Conservation (phyloP, 2,113 vertebrate genomes). For the Aldabrachelys gigantea region DNA sequence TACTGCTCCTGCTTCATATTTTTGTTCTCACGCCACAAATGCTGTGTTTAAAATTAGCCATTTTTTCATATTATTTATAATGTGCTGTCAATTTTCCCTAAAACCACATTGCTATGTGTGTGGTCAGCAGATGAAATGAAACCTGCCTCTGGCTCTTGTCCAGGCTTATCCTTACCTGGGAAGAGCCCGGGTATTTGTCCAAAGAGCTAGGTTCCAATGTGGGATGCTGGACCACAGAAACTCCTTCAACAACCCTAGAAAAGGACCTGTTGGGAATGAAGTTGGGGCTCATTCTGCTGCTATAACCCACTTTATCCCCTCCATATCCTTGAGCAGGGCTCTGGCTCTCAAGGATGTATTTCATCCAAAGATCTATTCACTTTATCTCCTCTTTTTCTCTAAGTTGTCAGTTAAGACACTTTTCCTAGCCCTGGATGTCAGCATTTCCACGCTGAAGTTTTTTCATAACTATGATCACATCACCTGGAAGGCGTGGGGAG, state of each 20-base stretch:
- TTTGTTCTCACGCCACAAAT: neutral
- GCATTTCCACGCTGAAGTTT: neutral
- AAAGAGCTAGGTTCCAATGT: no score
- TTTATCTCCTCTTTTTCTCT: neutral
- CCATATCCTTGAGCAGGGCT: neutral
- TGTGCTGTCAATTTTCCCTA: neutral
- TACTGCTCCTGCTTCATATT: neutral
- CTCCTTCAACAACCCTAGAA: neutral
- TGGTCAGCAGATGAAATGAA: neutral
- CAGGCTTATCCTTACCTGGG: neutral
- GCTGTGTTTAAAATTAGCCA: neutral
- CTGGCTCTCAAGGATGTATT: neutral
- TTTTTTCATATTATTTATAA: neutral
- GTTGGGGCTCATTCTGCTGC: neutral
- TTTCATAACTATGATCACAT: neutral
- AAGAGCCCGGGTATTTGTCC: fast-evolving
- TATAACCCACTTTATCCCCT: neutral
- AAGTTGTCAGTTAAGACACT: neutral
- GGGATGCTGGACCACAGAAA: neutral
- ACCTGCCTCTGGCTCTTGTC: neutral
- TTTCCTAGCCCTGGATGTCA: neutral
- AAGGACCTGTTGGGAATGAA: neutral
- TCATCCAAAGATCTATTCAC: neutral
- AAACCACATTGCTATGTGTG: neutral
- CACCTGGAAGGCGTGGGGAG: neutral